A percentile compares a stretch with the other conserved stretches of the same genome.
Evolutionary conservation across 2,888 invertebrate species (phyloP).

Genomic region (Pyrocoelia pectoralis): DNA sequence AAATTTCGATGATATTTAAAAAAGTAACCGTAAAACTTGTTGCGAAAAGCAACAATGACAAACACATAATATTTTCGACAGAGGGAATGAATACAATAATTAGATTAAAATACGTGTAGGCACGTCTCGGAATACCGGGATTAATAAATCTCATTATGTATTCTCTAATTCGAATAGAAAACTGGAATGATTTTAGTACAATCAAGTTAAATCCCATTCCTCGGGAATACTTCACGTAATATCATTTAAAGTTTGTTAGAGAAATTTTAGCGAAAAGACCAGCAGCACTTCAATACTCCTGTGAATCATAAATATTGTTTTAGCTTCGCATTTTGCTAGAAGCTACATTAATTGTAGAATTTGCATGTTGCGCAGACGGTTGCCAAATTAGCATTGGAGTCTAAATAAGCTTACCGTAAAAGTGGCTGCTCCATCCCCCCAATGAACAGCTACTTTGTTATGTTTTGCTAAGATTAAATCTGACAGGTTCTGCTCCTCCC

Average conservation of each 20-base stretch:
- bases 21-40: no score
- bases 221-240: constrained; percentile 43
- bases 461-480: constrained; percentile 32
- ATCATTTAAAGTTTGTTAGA: constrained; percentile 40
- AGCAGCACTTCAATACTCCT: constrained; percentile 45
- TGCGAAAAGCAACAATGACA: no score
- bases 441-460: constrained; percentile 29
- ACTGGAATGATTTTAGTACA: constrained; percentile 3
- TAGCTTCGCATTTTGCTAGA: constrained; percentile 32
- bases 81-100: not conserved
- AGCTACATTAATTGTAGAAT: constrained; percentile 46
- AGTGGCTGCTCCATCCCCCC: constrained; percentile 21
- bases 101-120: constrained; percentile 4
- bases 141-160: constrained; percentile 9
- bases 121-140: not conserved
- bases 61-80: no score
- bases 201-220: constrained; percentile 8
- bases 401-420: constrained; percentile 34
- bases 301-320: constrained; percentile 48
- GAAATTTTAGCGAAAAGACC: constrained; percentile 25
- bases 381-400: constrained; percentile 34
- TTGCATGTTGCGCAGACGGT: constrained; percentile 41
- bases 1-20: no score
- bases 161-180: not conserved
- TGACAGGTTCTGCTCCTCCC: constrained; percentile 21